These are phyloP conservation scores for Charaxes varanes DNA, from an alignment of 1,140 invertebrate species.

Conservation along the genomic window DNA sequence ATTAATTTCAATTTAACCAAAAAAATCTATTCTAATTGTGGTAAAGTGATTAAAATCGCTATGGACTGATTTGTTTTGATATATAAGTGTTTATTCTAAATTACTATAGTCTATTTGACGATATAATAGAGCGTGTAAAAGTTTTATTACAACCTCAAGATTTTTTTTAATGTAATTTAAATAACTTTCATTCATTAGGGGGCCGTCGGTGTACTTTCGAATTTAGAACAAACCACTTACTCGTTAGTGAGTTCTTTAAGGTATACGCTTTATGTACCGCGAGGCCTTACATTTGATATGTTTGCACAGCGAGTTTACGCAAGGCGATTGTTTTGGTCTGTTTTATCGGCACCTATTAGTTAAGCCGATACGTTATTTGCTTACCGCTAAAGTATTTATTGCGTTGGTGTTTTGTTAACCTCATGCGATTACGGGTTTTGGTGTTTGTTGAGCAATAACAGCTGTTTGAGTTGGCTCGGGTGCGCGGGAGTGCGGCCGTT, in stretches of 20 bases:
- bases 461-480: conserved; percentile 44
- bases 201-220: too few relatives aligned
- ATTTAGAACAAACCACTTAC: too few relatives aligned
- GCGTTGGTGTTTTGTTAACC: conserved; percentile 65
- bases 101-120: too few relatives aligned
- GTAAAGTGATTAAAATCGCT: too few relatives aligned
- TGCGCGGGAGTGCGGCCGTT: conserved; percentile 32
- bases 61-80: too few relatives aligned
- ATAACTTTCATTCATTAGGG: too few relatives aligned
- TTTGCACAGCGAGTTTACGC: conserved; percentile 37
- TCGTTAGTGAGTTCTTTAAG: not conserved
- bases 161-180: not conserved
- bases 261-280: not conserved
- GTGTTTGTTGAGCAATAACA: conserved; percentile 66
- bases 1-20: too few relatives aligned
- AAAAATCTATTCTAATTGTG: too few relatives aligned
- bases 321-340: conserved; percentile 45
- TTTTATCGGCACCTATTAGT: conserved; percentile 60
- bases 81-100: too few relatives aligned
- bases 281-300: conserved; percentile 33
- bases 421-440: conserved; percentile 65
- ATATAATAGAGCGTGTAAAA: too few relatives aligned
- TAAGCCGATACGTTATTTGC: conserved; percentile 41
- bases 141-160: too few relatives aligned
- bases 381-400: conserved; percentile 57